A percentile compares a stretch with the other conserved stretches of the same genome.
Evolutionary conservation across 1,140 invertebrate species (phyloP).

Genomic region (Pseudobourletiella spinata): DNA sequence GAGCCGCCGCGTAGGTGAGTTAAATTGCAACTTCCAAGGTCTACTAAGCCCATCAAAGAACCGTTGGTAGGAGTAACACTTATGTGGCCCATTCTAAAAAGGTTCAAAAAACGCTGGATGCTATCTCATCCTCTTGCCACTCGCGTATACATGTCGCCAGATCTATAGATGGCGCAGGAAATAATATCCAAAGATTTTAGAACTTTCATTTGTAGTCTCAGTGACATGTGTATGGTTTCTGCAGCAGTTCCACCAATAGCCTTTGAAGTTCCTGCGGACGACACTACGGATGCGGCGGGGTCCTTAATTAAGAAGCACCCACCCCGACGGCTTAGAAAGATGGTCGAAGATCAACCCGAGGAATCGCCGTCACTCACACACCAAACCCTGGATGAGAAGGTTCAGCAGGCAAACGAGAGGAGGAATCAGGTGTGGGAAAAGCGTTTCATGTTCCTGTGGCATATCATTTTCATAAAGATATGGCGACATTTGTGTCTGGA

Average conservation of each 20-base stretch:
- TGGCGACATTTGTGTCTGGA: too few relatives aligned
- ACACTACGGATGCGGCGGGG: background rate
- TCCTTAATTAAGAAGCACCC: constrained; percentile 24
- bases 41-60: background rate
- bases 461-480: too few relatives aligned
- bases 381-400: constrained; percentile 27
- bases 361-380: constrained; percentile 14
- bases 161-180: background rate
- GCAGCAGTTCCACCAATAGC: constrained; percentile 7
- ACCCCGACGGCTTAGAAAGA: constrained; percentile 20
- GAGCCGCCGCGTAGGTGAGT: constrained; percentile 12
- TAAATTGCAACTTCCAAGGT: background rate
- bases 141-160: background rate
- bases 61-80: background rate
- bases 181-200: background rate
- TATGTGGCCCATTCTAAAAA: background rate
- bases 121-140: background rate
- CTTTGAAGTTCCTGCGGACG: constrained; percentile 30
- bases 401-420: constrained; percentile 24
- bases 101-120: background rate
- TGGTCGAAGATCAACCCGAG: constrained; percentile 6
- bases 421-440: constrained; percentile 21
- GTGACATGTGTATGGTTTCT: background rate
- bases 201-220: background rate
- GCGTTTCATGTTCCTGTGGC: too few relatives aligned